Evolutionary conservation across 2,113 vertebrate species (phyloP).

Genomic region (Rafetus swinhoei): DNA sequence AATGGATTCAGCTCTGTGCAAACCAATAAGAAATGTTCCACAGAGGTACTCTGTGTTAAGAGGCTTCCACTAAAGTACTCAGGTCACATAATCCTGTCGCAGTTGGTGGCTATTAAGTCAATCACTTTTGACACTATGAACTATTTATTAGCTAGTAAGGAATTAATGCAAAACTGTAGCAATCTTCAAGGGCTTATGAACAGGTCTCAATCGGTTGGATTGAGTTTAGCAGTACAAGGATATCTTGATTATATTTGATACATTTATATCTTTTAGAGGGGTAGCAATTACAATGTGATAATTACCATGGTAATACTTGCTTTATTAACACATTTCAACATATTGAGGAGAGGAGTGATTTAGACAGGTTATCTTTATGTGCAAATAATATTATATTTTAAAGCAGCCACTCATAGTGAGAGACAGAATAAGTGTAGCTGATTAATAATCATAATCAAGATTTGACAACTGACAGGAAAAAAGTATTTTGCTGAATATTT

Average conservation of each 20-base stretch:
- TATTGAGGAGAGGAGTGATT: neutral
- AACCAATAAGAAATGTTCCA: neutral
- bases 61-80: neutral
- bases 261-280: neutral
- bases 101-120: neutral
- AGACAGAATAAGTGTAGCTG: neutral
- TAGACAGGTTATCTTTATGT: neutral
- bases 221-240: neutral
- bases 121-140: neutral
- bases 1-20: neutral
- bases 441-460: neutral
- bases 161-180: neutral
- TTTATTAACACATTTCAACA: neutral
- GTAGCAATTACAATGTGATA: neutral
- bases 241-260: neutral
- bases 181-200: neutral
- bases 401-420: neutral
- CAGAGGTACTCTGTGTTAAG: neutral
- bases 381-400: neutral
- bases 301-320: neutral
- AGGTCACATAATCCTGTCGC: neutral
- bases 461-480: neutral
- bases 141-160: neutral
- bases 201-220: accelerated
- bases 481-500: neutral